A percentile compares a stretch with the other conserved stretches of the same genome.
These are phyloP conservation scores for Bambusicola thoracicus DNA, from an alignment of 2,113 vertebrate species.

Conservation along the genomic window DNA sequence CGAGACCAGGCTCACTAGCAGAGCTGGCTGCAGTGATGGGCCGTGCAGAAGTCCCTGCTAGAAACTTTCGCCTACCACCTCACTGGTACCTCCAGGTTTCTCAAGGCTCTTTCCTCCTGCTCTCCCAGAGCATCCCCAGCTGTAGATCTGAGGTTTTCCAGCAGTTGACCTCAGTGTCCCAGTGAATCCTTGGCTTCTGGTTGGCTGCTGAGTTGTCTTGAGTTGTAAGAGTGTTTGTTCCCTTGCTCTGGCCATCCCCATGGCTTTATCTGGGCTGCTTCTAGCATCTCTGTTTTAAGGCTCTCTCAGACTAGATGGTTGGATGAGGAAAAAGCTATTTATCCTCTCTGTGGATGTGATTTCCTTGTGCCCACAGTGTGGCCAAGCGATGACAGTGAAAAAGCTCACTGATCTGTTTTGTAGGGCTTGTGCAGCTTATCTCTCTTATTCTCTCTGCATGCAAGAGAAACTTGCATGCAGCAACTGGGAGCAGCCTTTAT, in stretches of 20 bases:
- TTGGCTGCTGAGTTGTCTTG: neutral
- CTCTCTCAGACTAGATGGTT: neutral
- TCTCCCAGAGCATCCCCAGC: neutral
- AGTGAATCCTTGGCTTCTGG: neutral
- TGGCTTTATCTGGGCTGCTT: neutral
- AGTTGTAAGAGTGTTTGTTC: neutral
- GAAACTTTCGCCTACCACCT: neutral
- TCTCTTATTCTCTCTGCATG: too few relatives aligned
- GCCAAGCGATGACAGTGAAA: neutral
- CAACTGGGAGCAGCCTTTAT: neutral
- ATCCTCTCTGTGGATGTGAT: neutral
- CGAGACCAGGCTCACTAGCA: neutral
- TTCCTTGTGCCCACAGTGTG: neutral
- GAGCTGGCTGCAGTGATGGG: neutral
- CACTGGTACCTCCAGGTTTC: neutral
- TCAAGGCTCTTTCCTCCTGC: neutral
- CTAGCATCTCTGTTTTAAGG: neutral
- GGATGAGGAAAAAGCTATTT: neutral
- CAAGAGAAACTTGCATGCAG: neutral
- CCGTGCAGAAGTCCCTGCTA: neutral
- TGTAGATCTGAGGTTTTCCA: neutral
- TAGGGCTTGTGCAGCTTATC: neutral
- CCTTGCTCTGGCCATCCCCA: accelerated
- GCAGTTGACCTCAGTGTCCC: neutral
- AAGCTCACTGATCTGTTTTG: neutral